Evolutionary conservation across 2,797 vertebrate genomes (phyloP), one percentile per base, ranked within the genome.

Genomic region (Otolemur crassicaudatus): DNA sequence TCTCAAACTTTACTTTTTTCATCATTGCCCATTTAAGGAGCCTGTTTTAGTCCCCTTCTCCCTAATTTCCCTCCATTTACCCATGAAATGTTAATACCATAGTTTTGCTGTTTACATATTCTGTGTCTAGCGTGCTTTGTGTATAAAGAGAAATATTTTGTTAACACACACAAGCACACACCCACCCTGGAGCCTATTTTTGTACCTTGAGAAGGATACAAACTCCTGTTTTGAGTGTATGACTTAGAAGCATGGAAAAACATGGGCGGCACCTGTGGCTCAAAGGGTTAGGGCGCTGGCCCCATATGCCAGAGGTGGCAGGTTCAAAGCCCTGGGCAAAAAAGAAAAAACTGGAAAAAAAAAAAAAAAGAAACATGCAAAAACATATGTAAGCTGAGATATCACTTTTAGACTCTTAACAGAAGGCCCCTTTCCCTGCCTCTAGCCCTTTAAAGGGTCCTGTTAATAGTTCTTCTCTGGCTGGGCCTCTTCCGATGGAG

Each of bases 1-100:
- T 76, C 43, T 69, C 75, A 61, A 43, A 29, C 8, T 29, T 76
- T 88, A 53, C 19, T 84, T 87, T 84, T 87, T 88, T 73, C 22
- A 34, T 84, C 58, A 84, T 20, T 70, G 14, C 2, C 11, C 4
- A 6, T n/a, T 16, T 40, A 43, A 82, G n/a, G 34, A 70, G 13
- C 3, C 14, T 34, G 75, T 87, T 53, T 23, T 37, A 14, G 5
- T 5, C 11, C 1, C 5, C 0, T 0, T 56, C 23, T 31, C 8
- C 37, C 27, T 58, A 73, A 53, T 53, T 77, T 23, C 34, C 40
- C 25, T 53, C 27, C n/a, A 31, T 14, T 5, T 46, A 34, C 1
- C 11, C 27, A 40, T 40, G 22, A 40, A 80, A 40, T 75, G 73
- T 72, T 69, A 53, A 79, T 63, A 72, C 4, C 37, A 70, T 5